A percentile compares a stretch with the other conserved stretches of the same genome.
phyloP scores from a whole-genome alignment of 2,797 vertebrate genomes.

The Taenioides sp. region DNA sequence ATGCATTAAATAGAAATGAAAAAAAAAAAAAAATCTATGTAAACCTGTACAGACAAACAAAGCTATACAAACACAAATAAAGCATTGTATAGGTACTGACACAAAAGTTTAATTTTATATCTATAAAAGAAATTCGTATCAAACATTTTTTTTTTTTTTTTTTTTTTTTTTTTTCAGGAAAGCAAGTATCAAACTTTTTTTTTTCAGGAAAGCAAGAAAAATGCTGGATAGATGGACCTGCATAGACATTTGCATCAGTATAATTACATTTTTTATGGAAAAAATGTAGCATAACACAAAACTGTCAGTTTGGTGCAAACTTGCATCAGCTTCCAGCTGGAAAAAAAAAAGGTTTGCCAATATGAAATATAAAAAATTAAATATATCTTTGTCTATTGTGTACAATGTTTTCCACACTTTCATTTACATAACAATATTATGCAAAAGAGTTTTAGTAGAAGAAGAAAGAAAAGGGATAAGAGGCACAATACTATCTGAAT shows the following conservation, averaged over 20 bases:
- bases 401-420: neutral
- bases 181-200: constrained; percentile 11
- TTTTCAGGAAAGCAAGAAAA: neutral
- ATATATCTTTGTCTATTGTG: constrained; percentile 5
- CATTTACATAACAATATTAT: constrained; percentile 13
- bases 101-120: constrained; percentile 25
- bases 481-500: constrained; percentile 9
- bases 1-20: constrained; percentile 27
- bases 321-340: constrained; percentile 10
- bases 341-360: constrained; percentile 10
- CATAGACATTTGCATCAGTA: constrained; percentile 17
- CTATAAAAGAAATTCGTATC: constrained; percentile 16
- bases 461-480: constrained; percentile 17
- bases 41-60: constrained; percentile 42
- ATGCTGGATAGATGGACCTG: constrained; percentile 18
- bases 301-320: constrained; percentile 23
- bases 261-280: neutral
- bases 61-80: constrained; percentile 34
- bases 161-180: constrained; percentile 14
- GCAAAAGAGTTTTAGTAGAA: constrained; percentile 13
- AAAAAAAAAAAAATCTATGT: constrained; percentile 5
- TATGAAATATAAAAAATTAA: constrained; percentile 17
- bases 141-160: neutral
- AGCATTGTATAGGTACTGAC: constrained; percentile 40
- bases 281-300: neutral